Conservation (phyloP, 2,113 vertebrate genomes). For the Catharus bicknelli region DNA sequence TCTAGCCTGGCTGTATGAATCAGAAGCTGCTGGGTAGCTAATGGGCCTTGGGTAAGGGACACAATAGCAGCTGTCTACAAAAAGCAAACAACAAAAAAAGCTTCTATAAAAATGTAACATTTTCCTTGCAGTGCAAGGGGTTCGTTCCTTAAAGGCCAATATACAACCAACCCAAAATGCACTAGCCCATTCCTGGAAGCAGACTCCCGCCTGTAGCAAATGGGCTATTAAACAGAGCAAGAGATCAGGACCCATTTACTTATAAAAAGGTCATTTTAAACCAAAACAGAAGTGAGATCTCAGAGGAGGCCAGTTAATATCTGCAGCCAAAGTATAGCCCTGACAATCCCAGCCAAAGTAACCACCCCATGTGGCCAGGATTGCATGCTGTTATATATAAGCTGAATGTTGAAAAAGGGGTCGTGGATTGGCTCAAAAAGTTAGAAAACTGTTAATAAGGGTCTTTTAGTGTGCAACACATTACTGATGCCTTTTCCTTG, state of each 20-base stretch:
- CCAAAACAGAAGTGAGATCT: not conserved
- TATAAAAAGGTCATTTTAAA: not conserved
- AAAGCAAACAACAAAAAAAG: not conserved
- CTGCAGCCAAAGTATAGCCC: not conserved
- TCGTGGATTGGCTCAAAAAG: not conserved
- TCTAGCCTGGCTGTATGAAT: conserved; percentile 20
- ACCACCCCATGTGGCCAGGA: not conserved
- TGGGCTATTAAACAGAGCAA: not conserved
- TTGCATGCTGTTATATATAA: not conserved
- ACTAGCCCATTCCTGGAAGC: not conserved
- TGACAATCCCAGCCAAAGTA: not conserved
- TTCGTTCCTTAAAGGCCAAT: not conserved
- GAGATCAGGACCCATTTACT: not conserved
- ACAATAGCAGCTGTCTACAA: conserved; percentile 10
- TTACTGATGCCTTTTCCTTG: not conserved
- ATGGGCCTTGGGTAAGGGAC: conserved; percentile 46
- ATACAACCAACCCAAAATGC: not conserved
- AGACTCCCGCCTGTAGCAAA: not conserved
- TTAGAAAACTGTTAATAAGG: not conserved
- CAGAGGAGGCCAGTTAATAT: not conserved
- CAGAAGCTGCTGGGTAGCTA: conserved; percentile 37
- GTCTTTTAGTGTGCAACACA: not conserved
- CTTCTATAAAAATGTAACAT: not conserved
- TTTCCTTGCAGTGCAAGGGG: not conserved
- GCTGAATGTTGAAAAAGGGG: not conserved